These are phyloP conservation scores for Glaucopsyche alexis DNA, from an alignment of 2,888 invertebrate genomes.

Conservation along the genomic window DNA sequence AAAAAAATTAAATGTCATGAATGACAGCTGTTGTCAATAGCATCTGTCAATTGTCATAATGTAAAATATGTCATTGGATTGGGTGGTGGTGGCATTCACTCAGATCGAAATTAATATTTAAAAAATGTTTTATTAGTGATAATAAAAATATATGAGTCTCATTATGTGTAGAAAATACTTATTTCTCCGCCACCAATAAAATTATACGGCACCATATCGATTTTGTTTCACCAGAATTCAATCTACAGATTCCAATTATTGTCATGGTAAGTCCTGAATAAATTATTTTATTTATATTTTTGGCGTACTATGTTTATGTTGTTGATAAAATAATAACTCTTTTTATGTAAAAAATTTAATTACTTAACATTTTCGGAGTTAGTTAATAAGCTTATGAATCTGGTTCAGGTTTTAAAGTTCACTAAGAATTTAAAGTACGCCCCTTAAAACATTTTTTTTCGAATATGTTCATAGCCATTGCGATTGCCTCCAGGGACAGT, in stretches of 20 bases:
- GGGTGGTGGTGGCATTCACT: constrained; percentile 7
- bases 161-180: not conserved
- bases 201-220: not conserved
- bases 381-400: not conserved
- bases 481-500: too few species aligned
- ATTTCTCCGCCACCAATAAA: not conserved
- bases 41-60: not conserved
- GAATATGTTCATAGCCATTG: too few species aligned
- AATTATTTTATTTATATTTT: constrained; percentile 1
- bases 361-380: not conserved
- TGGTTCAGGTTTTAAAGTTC: not conserved
- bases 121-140: not conserved
- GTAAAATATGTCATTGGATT: not conserved
- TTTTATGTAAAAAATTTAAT: not conserved
- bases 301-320: not conserved
- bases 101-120: not conserved
- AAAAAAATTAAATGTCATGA: too few species aligned
- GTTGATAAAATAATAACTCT: not conserved
- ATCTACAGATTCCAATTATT: constrained; percentile 15
- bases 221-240: constrained; percentile 1
- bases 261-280: constrained; percentile 17
- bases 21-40: too few species aligned
- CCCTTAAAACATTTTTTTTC: too few species aligned
- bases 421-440: not conserved
- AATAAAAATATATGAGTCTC: not conserved